Conservation (phyloP, 1,140 invertebrate species). For the Aphelinus atriplicis region DNA sequence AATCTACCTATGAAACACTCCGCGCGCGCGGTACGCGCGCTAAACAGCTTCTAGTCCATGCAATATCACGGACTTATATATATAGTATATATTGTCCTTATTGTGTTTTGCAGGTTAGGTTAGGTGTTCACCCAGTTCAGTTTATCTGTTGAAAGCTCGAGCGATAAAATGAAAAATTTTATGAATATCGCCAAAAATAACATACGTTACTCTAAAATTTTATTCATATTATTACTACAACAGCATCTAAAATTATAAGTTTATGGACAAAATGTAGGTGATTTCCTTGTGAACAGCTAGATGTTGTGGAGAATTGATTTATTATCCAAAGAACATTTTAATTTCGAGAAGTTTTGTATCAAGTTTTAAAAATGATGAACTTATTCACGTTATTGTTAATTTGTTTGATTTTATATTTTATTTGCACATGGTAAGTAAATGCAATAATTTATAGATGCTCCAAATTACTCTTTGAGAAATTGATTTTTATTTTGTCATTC, state of each 20-base stretch:
- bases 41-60: no score
- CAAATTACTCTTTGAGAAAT: conserved; percentile 11
- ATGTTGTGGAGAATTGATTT: no score
- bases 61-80: no score
- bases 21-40: no score
- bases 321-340: no score
- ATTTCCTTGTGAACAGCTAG: no score
- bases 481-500: conserved; percentile 3
- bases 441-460: conserved; percentile 9
- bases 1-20: no score
- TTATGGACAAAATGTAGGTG: no score
- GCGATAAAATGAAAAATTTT: conserved; percentile 17
- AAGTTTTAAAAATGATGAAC: conserved; percentile 51
- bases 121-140: not conserved
- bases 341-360: not conserved
- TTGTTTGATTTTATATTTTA: conserved; percentile 58
- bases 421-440: conserved; percentile 57
- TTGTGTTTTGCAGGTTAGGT: conserved; percentile 6
- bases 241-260: no score
- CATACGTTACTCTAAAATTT: not conserved
- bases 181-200: conserved; percentile 4
- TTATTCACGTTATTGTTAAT: conserved; percentile 57
- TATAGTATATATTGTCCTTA: no score
- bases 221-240: no score
- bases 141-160: conserved; percentile 5